phyloP scores from a whole-genome alignment of 2,797 vertebrate genomes.

The Acipenser ruthenus region DNA sequence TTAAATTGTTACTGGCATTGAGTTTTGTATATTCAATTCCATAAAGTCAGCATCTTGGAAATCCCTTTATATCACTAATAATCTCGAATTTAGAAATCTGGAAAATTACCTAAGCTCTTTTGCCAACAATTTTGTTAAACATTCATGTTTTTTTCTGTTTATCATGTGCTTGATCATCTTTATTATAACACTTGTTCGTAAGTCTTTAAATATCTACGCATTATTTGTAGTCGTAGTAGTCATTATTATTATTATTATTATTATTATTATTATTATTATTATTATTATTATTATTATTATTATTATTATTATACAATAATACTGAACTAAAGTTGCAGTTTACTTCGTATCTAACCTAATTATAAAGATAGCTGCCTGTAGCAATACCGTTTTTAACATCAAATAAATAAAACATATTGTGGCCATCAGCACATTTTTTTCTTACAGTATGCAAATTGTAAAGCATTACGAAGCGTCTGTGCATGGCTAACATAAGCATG shows the following conservation, averaged over 20 bases:
- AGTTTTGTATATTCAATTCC: slow-evolving; percentile 43
- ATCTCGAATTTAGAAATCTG: slow-evolving; percentile 1
- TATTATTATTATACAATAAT: too few species aligned
- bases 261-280: too few species aligned
- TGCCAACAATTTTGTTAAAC: background rate
- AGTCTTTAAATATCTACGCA: background rate
- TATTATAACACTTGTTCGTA: background rate
- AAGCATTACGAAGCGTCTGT: slow-evolving; percentile 51
- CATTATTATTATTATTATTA: too few species aligned
- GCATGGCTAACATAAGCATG: slow-evolving; percentile 54
- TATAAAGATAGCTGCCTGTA: too few species aligned
- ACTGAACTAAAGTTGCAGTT: too few species aligned
- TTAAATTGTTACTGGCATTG: slow-evolving; percentile 45
- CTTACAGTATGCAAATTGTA: slow-evolving; percentile 57
- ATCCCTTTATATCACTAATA: slow-evolving; percentile 25
- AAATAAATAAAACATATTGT: slow-evolving; percentile 33
- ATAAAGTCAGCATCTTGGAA: slow-evolving; percentile 49
- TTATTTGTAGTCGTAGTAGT: background rate
- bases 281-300: too few species aligned
- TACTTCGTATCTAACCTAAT: too few species aligned
- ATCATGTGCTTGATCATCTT: slow-evolving; percentile 9
- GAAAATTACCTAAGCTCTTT: background rate
- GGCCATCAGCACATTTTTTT: slow-evolving; percentile 51
- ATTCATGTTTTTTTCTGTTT: background rate
- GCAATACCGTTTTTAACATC: too few species aligned